A percentile compares a stretch with the other conserved stretches of the same genome.
These are phyloP conservation scores for Pica pica DNA, from an alignment of 2,113 vertebrate genomes.

Conservation along the genomic window DNA sequence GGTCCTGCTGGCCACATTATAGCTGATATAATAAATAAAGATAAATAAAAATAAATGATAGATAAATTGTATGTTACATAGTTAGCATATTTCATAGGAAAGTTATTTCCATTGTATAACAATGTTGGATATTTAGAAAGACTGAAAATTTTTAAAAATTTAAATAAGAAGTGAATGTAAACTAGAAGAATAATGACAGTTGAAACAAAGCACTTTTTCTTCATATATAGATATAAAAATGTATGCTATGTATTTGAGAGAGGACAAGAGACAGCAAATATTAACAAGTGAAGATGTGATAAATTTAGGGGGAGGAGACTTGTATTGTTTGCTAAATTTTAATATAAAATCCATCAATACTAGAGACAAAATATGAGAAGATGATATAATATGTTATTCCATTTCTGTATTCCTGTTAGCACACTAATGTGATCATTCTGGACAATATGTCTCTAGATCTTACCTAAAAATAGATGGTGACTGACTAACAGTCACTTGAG, in stretches of 20 bases:
- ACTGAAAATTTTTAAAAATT: background rate
- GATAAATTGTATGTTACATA: background rate
- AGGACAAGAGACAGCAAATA: background rate
- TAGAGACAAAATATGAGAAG: background rate
- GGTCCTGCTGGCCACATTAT: background rate
- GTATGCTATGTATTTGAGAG: background rate
- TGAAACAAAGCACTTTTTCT: background rate
- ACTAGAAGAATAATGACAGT: background rate
- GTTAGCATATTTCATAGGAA: background rate
- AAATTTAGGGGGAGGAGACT: background rate
- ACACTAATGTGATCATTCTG: background rate
- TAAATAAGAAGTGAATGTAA: background rate
- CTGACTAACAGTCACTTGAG: background rate
- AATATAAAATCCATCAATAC: background rate
- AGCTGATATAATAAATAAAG: background rate
- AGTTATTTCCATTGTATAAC: background rate
- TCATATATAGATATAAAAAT: background rate
- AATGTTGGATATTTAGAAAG: background rate
- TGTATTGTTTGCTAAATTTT: background rate
- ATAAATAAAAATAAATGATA: background rate
- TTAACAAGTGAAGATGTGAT: background rate
- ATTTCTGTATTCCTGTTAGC: background rate
- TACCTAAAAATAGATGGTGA: background rate
- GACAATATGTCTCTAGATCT: background rate
- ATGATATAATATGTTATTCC: background rate